phyloP scores from a whole-genome alignment of 2,888 invertebrate species.

The Coronaproctus castanopsis region DNA sequence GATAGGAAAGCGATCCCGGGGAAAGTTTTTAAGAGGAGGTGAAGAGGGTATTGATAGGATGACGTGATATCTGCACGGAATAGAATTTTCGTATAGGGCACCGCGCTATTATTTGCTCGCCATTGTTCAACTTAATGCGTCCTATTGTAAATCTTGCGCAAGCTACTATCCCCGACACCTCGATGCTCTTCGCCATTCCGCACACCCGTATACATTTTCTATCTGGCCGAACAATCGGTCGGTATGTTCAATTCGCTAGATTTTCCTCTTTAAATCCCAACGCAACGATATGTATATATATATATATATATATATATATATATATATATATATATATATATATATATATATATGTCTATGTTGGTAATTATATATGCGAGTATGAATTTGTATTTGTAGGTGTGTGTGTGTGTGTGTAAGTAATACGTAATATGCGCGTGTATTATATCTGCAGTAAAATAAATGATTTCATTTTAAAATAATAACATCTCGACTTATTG shows the following conservation, averaged over 20 bases:
- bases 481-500: neutral
- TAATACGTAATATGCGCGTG: too few relatives aligned
- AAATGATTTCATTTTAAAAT: neutral
- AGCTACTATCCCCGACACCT: slow-evolving; percentile 3
- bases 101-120: too few relatives aligned
- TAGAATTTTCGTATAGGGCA: too few relatives aligned
- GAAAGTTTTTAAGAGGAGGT: too few relatives aligned
- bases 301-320: neutral
- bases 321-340: neutral
- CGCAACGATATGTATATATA: neutral
- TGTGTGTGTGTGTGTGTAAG: neutral
- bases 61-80: too few relatives aligned
- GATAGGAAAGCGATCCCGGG: too few relatives aligned
- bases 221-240: neutral
- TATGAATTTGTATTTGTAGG: neutral
- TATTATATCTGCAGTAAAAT: neutral
- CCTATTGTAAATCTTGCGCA: slow-evolving; percentile 7
- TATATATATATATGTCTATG: neutral
- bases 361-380: neutral
- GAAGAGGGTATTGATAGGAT: too few relatives aligned
- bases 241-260: too few relatives aligned
- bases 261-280: neutral
- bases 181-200: neutral
- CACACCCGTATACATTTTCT: neutral
- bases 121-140: slow-evolving; percentile 10